Percentiles rank a stretch among this genome's conserved stretches.
phyloP scores from a whole-genome alignment of 2,888 invertebrate species.

The Epinotia bilunana region DNA sequence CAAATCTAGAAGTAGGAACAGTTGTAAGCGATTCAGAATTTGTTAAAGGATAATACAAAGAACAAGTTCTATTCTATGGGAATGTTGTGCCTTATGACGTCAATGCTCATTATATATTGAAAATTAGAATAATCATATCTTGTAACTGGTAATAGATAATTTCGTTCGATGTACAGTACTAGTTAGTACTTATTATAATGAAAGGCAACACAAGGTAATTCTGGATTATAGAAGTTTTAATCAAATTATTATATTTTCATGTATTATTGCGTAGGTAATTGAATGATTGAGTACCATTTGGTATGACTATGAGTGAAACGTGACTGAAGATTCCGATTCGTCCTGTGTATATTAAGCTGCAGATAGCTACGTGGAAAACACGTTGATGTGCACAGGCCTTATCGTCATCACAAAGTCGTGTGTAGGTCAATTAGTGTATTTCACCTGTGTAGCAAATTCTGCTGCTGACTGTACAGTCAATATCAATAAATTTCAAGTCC shows the following conservation, averaged over 20 bases:
- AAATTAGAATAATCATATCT: conserved; percentile 55
- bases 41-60: conserved; percentile 48
- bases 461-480: conserved; percentile 6
- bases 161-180: conserved; percentile 51
- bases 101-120: conserved; percentile 66
- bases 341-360: conserved; percentile 50
- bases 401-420: neutral
- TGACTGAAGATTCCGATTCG: conserved; percentile 61
- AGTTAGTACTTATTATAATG: conserved; percentile 32
- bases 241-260: conserved; percentile 46
- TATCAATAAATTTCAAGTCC: conserved; percentile 7
- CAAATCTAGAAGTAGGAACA: conserved; percentile 59
- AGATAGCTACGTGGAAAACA: neutral
- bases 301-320: conserved; percentile 41
- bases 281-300: conserved; percentile 31
- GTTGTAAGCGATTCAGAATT: conserved; percentile 41
- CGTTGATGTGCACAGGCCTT: neutral
- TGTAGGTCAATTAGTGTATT: neutral
- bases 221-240: conserved; percentile 33
- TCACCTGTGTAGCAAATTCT: neutral
- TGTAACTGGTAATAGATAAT: conserved; percentile 49
- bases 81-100: conserved; percentile 65
- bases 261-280: conserved; percentile 31
- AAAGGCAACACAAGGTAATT: conserved; percentile 47
- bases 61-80: conserved; percentile 60